A percentile compares a stretch with the other conserved stretches of the same genome.
These are phyloP conservation scores for Cinclus mexicanus DNA, from an alignment of 2,113 vertebrate species.

Conservation along the genomic window DNA sequence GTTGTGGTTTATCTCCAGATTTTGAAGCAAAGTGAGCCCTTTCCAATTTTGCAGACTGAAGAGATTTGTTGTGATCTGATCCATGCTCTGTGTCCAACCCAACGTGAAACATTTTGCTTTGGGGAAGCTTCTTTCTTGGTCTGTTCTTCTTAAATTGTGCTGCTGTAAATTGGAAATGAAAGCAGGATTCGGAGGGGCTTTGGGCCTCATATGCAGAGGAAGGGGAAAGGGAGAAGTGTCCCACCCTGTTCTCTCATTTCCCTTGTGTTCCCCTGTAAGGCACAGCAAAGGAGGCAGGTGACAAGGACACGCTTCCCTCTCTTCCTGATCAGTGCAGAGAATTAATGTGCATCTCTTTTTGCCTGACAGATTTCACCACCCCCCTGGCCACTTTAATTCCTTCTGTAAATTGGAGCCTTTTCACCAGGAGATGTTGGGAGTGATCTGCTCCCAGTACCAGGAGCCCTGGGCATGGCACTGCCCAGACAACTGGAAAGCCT, in stretches of 20 bases:
- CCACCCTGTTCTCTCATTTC: background rate
- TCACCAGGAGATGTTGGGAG: background rate
- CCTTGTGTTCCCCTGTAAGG: background rate
- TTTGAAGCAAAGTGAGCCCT: background rate
- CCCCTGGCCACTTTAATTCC: background rate
- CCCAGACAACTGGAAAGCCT: background rate
- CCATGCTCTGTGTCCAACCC: accelerated
- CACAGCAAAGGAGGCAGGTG: background rate
- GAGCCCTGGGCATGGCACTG: background rate
- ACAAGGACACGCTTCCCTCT: background rate
- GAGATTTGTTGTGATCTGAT: background rate
- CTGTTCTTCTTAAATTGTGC: background rate
- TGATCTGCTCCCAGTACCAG: background rate
- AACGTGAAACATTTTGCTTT: background rate
- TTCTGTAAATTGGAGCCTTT: background rate
- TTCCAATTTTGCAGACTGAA: background rate
- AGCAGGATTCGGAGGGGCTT: background rate
- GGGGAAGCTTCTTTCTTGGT: background rate
- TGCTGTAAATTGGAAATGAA: background rate
- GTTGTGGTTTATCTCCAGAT: background rate
- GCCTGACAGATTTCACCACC: background rate
- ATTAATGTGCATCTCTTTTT: background rate
- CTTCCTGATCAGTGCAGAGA: background rate
- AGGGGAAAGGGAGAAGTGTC: background rate
- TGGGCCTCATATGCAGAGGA: background rate